Base-by-base conservation (phyloP, 2,797 vertebrate genomes). In the Hyperoplus lanceolatus region DNA sequence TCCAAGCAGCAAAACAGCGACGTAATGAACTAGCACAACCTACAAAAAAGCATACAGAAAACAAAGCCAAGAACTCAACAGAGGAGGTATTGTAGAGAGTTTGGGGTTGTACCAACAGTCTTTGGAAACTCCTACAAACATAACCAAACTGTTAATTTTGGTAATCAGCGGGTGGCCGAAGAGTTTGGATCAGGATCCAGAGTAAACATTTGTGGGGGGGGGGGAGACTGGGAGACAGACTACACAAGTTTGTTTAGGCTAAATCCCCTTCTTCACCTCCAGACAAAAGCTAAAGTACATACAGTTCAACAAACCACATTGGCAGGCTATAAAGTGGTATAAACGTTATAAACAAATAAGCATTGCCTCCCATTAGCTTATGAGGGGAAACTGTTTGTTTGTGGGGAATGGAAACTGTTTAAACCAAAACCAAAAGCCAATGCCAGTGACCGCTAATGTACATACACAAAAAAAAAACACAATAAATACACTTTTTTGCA, bases 401-500 rank as follows among this genome's bases (percentile, higher is more conserved):
- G 64, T 68, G 63, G 51, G 68, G 61, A 75, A 73, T 58, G 49
- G 41, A 75, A 68, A 54, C 71, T 12, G 36, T 81, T 74, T 86
- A 81, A 86, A 56, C 12, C 3, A 41, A 50, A 60, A 63, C 77
- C 71, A 86, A 77, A 84, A 50, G 75, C 71, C 67, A 71, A 88
- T 58, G 71, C 75, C 81, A 79, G 75, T 77, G 73, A 76, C 77
- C 7, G n/a, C 81, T 72, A 81, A 72, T 72, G 63, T 70, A 79
- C 60, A 86, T 75, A 90, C 72, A 90, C 80, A 89, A 87, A 76
- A 79, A 80, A 79, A 82, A 87, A 87, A 90, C 75, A 90, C 71
- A 95, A 96, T 95, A 96, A 95, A 96, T 95, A 95, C 65, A 48
- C 66, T 73, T 71, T 66, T 75, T 77, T 87, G 86, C 87, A 77